Conservation (phyloP, 92 coral and sea anemone species). For the Paramuricea clavata region DNA sequence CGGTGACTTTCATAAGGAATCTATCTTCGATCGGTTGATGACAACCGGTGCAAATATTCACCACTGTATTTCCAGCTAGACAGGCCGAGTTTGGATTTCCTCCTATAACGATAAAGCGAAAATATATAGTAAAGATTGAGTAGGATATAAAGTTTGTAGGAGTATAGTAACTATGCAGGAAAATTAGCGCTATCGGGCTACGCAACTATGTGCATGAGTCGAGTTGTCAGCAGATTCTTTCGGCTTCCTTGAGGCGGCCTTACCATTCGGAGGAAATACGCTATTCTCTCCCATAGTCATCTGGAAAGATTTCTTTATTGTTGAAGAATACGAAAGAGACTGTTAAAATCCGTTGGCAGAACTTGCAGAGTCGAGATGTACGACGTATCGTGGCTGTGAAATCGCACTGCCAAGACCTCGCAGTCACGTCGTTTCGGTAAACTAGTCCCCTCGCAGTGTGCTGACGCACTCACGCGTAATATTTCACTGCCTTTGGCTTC, state of each 20-base stretch:
- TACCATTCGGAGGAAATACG: constrained; percentile 39
- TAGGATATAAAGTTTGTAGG: neutral
- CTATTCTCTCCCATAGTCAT: constrained; percentile 96
- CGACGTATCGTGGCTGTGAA: neutral
- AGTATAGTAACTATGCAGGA: too few relatives aligned
- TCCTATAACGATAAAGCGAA: constrained; percentile 2
- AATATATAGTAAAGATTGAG: neutral
- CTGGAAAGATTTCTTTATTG: constrained; percentile 57
- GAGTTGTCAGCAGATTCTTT: neutral
- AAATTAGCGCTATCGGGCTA: too few relatives aligned
- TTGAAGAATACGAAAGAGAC: neutral
- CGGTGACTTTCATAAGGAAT: constrained; percentile 98
- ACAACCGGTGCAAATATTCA: constrained; percentile 96
- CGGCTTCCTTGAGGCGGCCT: neutral
- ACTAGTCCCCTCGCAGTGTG: constrained; percentile 13
- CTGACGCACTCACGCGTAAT: neutral
- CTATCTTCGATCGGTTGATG: constrained; percentile 98
- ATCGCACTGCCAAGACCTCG: neutral
- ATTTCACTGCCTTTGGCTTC: neutral
- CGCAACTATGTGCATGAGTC: neutral
- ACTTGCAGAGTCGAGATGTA: neutral
- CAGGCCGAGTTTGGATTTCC: constrained; percentile 29
- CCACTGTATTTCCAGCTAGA: constrained; percentile 41
- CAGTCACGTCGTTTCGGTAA: neutral
- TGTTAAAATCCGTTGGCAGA: neutral